These are phyloP conservation scores for Moxostoma hubbsi DNA, from an alignment of 2,797 vertebrate genomes.

Conservation along the genomic window DNA sequence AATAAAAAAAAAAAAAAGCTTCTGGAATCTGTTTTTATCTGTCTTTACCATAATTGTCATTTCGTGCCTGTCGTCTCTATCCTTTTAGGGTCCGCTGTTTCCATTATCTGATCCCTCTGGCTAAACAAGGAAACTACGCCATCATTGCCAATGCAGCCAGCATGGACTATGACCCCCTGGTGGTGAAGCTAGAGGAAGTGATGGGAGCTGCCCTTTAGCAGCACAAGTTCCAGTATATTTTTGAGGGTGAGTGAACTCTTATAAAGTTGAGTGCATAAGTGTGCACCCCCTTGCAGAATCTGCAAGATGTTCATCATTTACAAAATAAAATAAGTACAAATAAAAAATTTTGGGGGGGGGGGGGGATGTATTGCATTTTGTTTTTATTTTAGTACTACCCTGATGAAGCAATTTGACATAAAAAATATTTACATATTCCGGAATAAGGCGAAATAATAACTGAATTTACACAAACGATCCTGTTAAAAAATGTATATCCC, in stretches of 20 bases:
- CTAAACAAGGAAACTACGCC: conserved; percentile 96
- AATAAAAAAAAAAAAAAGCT: neutral
- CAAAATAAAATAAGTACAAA: too few species aligned
- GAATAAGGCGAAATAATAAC: too few species aligned
- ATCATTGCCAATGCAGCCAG: conserved; percentile 98
- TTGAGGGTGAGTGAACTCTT: conserved; percentile 84
- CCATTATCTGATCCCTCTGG: conserved; percentile 94
- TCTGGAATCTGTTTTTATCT: conserved; percentile 4
- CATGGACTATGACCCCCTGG: conserved; percentile 97
- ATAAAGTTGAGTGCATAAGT: too few species aligned
- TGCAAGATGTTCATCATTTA: too few species aligned
- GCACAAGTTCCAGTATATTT: conserved; percentile 99
- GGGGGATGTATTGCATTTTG: too few species aligned
- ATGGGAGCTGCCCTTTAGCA: conserved; percentile 94
- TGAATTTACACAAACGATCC: too few species aligned
- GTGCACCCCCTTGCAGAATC: too few species aligned
- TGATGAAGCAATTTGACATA: too few species aligned
- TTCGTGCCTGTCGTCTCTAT: neutral
- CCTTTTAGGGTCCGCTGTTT: conserved; percentile 92
- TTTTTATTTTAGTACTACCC: too few species aligned
- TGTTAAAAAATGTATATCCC: too few species aligned
- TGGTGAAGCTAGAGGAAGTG: conserved; percentile 93
- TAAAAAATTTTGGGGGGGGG: too few species aligned
- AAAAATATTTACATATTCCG: too few species aligned
- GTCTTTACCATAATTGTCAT: neutral